Evolutionary conservation across 37 sponge, comb jelly and placozoan genomes (phyloP).

Genomic region (Oscarella lobularis): DNA sequence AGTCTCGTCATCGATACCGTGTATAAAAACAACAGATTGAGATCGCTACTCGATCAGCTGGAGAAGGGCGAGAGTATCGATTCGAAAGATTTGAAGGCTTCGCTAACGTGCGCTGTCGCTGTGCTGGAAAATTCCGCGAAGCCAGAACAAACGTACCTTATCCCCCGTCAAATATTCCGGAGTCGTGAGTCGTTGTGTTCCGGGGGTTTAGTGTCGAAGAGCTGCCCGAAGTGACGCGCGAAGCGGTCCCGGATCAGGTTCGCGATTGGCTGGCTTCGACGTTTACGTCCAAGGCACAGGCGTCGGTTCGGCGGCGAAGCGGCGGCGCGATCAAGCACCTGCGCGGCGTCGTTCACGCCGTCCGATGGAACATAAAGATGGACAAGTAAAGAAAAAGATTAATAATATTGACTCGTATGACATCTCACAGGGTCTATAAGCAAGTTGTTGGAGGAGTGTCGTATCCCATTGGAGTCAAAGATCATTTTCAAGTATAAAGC

Average conservation of each 20-base stretch:
- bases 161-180: no score
- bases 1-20: no score
- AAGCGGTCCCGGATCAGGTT: constrained; percentile 25
- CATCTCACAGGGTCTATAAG: no score
- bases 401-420: no score
- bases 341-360: neutral
- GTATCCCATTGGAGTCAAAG: no score
- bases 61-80: constrained; percentile 17
- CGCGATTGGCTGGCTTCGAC: constrained; percentile 52
- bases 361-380: neutral
- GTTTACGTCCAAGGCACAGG: constrained; percentile 24
- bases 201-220: neutral
- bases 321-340: neutral
- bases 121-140: constrained; percentile 1
- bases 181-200: no score
- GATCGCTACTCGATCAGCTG: constrained; percentile 19
- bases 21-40: no score
- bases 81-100: constrained; percentile 13
- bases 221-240: constrained; percentile 4
- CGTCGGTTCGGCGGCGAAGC: neutral
- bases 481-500: no score
- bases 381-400: no score
- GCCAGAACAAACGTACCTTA: no score
- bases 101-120: constrained; percentile 19
- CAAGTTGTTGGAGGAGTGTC: no score